Conservation (phyloP, 1,140 invertebrate genomes). For the Maconellicoccus hirsutus region DNA sequence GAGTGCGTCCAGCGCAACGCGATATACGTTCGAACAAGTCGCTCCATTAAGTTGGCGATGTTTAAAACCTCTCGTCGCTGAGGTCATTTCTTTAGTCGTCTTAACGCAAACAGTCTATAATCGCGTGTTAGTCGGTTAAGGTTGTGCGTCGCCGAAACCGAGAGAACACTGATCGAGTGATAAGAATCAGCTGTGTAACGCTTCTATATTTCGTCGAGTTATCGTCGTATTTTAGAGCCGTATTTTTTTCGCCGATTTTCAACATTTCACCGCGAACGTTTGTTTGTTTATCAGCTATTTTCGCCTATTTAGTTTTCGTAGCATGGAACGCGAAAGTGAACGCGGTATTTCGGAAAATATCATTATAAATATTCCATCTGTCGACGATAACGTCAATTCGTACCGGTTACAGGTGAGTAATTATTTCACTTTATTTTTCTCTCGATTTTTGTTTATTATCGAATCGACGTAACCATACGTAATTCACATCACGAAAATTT, state of each 20-base stretch:
- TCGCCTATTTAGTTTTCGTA: background rate
- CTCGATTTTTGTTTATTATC: no score
- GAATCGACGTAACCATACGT: no score
- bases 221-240: background rate
- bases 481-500: no score
- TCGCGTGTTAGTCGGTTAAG: conserved; percentile 7
- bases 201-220: background rate
- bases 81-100: conserved; percentile 6
- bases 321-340: conserved; percentile 2
- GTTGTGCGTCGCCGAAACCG: background rate
- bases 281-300: no score
- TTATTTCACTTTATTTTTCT: background rate
- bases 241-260: background rate
- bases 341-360: background rate
- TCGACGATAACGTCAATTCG: background rate
- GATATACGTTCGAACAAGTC: background rate
- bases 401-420: conserved; percentile 1
- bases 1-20: background rate
- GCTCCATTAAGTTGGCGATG: background rate
- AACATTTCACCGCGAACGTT: no score
- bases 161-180: background rate
- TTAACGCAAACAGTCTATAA: background rate
- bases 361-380: background rate
- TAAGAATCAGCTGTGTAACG: background rate
- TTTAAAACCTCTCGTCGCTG: background rate